Conservation (phyloP, 2,797 vertebrate species). For the Diglossa cyanea region DNA sequence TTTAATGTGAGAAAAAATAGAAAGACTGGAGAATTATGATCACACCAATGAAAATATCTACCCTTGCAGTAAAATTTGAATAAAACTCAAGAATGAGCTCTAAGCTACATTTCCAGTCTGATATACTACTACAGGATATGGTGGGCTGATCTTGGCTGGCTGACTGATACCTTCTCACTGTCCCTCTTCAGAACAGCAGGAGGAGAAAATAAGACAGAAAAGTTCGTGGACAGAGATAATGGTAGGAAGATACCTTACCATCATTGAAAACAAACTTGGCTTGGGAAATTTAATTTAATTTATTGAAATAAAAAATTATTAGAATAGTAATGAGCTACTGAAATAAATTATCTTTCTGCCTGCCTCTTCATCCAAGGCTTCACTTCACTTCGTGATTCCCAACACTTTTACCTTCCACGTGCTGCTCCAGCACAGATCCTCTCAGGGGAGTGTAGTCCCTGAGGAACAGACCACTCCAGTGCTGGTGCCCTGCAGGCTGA, state of each 20-base stretch:
- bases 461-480: neutral
- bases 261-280: neutral
- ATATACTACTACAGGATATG: neutral
- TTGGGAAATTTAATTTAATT: neutral
- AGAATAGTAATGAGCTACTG: neutral
- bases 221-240: fast-evolving
- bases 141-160: neutral
- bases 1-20: neutral
- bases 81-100: neutral
- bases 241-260: neutral
- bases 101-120: neutral
- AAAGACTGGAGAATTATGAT: neutral
- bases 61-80: neutral
- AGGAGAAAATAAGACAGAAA: neutral
- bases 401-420: neutral
- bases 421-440: neutral
- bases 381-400: neutral
- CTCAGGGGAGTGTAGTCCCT: neutral
- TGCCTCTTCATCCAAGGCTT: neutral
- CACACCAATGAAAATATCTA: neutral
- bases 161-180: neutral
- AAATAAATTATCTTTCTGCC: fast-evolving
- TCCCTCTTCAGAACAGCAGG: neutral
- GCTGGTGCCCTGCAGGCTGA: fast-evolving
- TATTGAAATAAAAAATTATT: neutral